Evolutionary conservation across 2,113 vertebrate genomes (phyloP), one percentile per base, ranked within the genome.

Genomic region (Stictonetta naevosa): DNA sequence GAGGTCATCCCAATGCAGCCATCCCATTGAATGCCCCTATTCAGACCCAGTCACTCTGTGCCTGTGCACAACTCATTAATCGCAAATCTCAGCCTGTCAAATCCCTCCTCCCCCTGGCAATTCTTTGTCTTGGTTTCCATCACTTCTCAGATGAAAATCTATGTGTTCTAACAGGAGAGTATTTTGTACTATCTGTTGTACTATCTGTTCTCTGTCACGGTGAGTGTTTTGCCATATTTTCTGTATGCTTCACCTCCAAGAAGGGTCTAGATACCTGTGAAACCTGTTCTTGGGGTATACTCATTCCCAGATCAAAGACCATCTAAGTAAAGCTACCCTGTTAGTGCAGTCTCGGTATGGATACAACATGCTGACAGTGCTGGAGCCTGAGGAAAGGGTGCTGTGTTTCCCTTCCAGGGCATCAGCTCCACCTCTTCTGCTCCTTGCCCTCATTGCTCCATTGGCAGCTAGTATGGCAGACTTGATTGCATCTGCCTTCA

Each of bases 11-110:
- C 50, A 25, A 26, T 44, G 31, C 71, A 59, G 53, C 14, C 21
- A 33, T 59, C 38, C 13, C 29, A 22, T 7, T 16, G 8, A 18
- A 7, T 8, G 19, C 7, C 42, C 0, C 0, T 23, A 52, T 42
- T 10, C 40, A 53, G 55, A 38, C 4, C 6, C 25, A 11, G 5
- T 42, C 36, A 14, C 58, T 34, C 50, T 5, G 5, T 67, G 62
- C 12, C 16, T 7, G 3, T 8, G 13, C 1, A 2, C 18, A 53
- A 16, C 20, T 86, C 58, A 42, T 53, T 63, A 50, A 63, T 36
- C 15, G 20, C 4, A 5, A 11, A 48, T 73, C 15, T 64, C 60
- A 48, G n/a, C 31, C n/a, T 55, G 7, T 12, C 50, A 88, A 4
- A 3, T 59, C 13, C 8, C 13, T 63, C 53, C 23, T n/a, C 50